Evolutionary conservation across 2,888 invertebrate species (phyloP).

Genomic region (Acanthosepion pharaonis): DNA sequence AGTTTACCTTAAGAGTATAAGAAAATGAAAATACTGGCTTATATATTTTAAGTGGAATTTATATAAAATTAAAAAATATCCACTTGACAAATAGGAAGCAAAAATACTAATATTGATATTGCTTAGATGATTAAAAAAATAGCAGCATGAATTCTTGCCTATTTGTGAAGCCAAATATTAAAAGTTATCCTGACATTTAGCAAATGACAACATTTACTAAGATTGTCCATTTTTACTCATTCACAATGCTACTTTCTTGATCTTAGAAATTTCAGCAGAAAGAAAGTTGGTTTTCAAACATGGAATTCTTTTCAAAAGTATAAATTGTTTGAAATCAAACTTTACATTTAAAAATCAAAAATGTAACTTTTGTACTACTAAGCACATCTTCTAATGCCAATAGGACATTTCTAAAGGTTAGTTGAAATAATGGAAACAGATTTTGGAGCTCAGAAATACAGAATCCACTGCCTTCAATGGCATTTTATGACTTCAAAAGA

Average conservation of each 20-base stretch:
- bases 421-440: neutral
- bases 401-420: too few species aligned
- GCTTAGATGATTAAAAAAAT: neutral
- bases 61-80: neutral
- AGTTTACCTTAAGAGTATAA: neutral
- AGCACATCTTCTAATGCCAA: too few species aligned
- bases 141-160: neutral
- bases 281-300: neutral
- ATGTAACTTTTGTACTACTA: too few species aligned
- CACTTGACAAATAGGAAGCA: neutral
- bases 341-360: too few species aligned
- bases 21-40: neutral
- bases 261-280: neutral
- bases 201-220: neutral
- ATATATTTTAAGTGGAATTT: neutral
- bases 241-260: neutral
- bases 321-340: too few species aligned
- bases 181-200: neutral
- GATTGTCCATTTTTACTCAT: neutral
- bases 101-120: neutral
- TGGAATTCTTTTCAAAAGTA: too few species aligned
- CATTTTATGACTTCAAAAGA: neutral
- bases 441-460: neutral
- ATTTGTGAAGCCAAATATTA: neutral
- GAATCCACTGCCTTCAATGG: conserved; percentile 9